phyloP scores from a whole-genome alignment of 1,140 invertebrate genomes.

The Platyura marginata region DNA sequence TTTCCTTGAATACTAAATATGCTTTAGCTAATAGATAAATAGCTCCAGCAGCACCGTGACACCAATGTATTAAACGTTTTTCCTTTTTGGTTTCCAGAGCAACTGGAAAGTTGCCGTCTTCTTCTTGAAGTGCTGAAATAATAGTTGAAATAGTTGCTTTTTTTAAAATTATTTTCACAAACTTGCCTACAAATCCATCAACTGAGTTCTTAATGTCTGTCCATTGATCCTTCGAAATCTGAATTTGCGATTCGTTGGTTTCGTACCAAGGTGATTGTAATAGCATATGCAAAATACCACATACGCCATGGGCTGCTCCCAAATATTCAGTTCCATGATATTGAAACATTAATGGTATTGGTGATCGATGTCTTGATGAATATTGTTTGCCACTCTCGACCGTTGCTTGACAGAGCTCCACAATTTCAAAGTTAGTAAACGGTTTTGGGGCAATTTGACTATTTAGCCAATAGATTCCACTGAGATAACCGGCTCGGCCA shows the following conservation, averaged over 20 bases:
- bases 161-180: conserved; percentile 29
- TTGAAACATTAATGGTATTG: conserved; percentile 62
- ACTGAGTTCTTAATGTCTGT: conserved; percentile 24
- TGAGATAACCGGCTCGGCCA: conserved; percentile 60
- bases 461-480: conserved; percentile 52
- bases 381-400: conserved; percentile 51
- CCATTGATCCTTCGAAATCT: conserved; percentile 45
- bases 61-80: conserved; percentile 67
- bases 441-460: conserved; percentile 33
- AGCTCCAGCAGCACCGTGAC: conserved; percentile 67
- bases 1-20: conserved; percentile 51
- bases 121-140: conserved; percentile 30
- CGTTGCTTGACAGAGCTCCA: conserved; percentile 44
- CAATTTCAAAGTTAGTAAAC: conserved; percentile 31
- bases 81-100: conserved; percentile 47
- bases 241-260: conserved; percentile 28
- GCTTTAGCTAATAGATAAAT: conserved; percentile 68
- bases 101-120: conserved; percentile 59
- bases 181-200: conserved; percentile 35
- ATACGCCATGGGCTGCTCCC: conserved; percentile 62
- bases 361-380: conserved; percentile 32
- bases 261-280: conserved; percentile 25
- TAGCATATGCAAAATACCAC: conserved; percentile 38
- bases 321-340: conserved; percentile 75
- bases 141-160: conserved; percentile 31